Base-by-base conservation (phyloP, 1,140 invertebrate genomes). In the Trichoplusia ni region DNA sequence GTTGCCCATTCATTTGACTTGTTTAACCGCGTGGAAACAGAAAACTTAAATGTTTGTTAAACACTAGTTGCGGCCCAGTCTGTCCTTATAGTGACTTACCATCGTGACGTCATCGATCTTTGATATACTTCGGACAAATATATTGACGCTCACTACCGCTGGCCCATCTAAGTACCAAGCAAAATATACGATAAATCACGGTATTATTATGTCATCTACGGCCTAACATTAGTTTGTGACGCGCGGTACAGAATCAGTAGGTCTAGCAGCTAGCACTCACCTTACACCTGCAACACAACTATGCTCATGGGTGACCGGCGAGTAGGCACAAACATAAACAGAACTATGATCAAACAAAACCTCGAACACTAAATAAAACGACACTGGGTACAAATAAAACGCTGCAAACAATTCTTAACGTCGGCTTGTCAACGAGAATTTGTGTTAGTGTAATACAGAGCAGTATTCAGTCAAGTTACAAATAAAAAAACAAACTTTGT, bases 51-150 rank as follows among this genome's bases (percentile, higher is more conserved):
- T 72, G 73, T 70, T 77, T 69, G 76, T 83, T 81, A 33, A 82
- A 86, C 59, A 71, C 81, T 88, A 87, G 65, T 79, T 78, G 76
- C 81, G 78, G 79, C 70, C 82, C 77, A 79, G 81, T 81, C 78
- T 72, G 80, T 76, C 68, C 64, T 66, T 64, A 63, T 71, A n/a
- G 81, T 81, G 86, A 96, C 96, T 97, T 97, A 97, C 96, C 97
- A 98, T 98, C 82, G 97, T 98, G 92, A 98, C 97, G 94, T 98
- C 97, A 96, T 98, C 97, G 93, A 98, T 98, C 95, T 98, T 98
- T 92, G 96, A 97, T 94, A 98, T 98, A 95, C 97, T 98, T 94
- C 97, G 94, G 92, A 98, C 95, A 95, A 97, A 98, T 93, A 98
- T 97, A 95, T 98, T 98, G 94, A 98, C 97, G 92, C 93, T 94